phyloP scores from a whole-genome alignment of 2,888 invertebrate species.

The Slavum lentiscoides region DNA sequence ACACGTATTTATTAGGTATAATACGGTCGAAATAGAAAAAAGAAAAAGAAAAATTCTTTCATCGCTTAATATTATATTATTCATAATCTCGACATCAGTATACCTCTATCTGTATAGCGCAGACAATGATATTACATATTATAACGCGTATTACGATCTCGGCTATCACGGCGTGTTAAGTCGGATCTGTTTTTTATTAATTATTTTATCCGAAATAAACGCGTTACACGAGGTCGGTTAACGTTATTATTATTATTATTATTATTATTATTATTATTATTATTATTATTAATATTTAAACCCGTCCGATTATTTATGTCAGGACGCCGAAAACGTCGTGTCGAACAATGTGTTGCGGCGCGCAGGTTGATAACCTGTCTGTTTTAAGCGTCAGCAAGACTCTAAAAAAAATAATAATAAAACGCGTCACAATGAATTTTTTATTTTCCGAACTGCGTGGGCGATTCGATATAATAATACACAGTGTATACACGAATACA shows the following conservation, averaged over 20 bases:
- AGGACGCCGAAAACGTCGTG: not conserved
- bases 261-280: not conserved
- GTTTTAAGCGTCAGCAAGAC: too few relatives aligned
- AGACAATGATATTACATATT: not conserved
- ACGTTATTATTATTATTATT: not conserved
- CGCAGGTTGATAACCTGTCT: too few relatives aligned
- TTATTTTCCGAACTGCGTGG: conserved; percentile 30
- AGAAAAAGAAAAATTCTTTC: too few relatives aligned
- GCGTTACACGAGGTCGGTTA: not conserved
- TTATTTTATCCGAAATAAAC: not conserved
- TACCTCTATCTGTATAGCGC: too few relatives aligned
- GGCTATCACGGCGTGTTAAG: not conserved
- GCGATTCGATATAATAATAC: conserved; percentile 15
- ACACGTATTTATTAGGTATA: conserved; percentile 9
- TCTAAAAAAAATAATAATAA: not conserved
- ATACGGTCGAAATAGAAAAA: not conserved
- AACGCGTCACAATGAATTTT: conserved; percentile 19
- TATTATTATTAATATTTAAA: not conserved
- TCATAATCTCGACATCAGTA: conserved; percentile 5
- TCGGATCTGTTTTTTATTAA: not conserved
- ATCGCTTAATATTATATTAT: not conserved
- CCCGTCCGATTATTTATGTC: not conserved
- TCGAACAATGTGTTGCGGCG: conserved; percentile 1
- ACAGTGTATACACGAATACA: too few relatives aligned
- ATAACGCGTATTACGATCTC: not conserved